These are phyloP conservation scores for Dysdera silvatica DNA, from an alignment of 1,140 invertebrate species.

Conservation along the genomic window DNA sequence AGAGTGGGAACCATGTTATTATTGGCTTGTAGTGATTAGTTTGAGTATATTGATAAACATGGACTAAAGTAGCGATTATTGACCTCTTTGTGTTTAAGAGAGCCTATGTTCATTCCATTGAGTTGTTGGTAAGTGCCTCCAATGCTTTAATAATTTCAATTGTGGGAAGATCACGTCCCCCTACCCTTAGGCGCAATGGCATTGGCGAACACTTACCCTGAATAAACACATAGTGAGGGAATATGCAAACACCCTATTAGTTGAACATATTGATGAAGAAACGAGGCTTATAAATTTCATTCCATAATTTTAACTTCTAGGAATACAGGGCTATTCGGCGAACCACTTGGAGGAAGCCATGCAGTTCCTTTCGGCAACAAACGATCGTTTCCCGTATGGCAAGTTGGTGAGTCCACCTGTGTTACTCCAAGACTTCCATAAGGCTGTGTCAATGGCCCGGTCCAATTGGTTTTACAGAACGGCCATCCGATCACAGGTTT, in stretches of 20 bases:
- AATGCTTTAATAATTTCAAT: no score
- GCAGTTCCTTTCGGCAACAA: constrained; percentile 15
- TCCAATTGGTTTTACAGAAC: constrained; percentile 17
- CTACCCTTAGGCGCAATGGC: no score
- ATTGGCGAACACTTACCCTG: no score
- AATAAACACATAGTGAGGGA: neutral
- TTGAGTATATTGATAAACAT: no score
- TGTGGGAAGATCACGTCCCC: no score
- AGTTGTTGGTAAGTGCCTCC: no score
- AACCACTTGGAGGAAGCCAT: constrained; percentile 13
- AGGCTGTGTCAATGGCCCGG: constrained; percentile 9
- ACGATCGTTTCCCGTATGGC: constrained; percentile 14
- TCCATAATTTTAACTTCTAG: neutral
- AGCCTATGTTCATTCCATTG: no score
- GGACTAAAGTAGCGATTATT: no score
- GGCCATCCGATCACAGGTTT: constrained; percentile 6
- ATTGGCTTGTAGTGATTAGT: no score
- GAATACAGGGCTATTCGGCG: constrained; percentile 16
- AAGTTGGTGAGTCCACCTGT: constrained; percentile 14
- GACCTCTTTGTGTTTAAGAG: no score
- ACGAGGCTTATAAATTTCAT: neutral
- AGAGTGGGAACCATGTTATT: no score
- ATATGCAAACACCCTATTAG: neutral
- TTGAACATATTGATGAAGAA: neutral
- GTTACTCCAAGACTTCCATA: constrained; percentile 22